Percentiles rank a stretch among this genome's conserved stretches.
Conservation (phyloP, 2,888 invertebrate genomes). For the Meliscaeva auricollis region DNA sequence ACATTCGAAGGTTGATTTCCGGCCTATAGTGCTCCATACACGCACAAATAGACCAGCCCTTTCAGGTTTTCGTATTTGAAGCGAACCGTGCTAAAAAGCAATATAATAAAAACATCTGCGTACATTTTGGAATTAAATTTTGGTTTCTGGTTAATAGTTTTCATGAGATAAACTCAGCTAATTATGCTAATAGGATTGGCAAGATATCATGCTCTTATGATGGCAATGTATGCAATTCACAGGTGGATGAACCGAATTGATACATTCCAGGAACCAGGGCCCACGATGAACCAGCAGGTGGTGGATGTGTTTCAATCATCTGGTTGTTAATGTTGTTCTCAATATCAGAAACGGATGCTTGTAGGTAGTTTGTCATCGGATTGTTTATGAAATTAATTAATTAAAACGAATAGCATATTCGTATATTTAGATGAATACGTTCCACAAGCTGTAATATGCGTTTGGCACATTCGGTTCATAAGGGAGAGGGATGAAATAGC, state of each 20-base stretch:
- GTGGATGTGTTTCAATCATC: neutral
- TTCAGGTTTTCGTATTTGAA: neutral
- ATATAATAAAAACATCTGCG: constrained; percentile 38
- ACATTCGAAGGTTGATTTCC: constrained; percentile 35
- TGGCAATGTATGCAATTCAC: neutral
- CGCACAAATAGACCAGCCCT: neutral
- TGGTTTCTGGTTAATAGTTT: constrained; percentile 60
- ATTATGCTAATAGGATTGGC: constrained; percentile 45
- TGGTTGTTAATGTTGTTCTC: too few relatives aligned
- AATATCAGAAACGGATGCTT: too few relatives aligned
- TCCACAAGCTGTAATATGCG: too few relatives aligned
- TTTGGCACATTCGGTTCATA: too few relatives aligned
- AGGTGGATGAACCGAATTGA: neutral
- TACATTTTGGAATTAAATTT: constrained; percentile 51
- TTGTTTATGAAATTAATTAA: too few relatives aligned
- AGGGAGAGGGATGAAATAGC: too few relatives aligned
- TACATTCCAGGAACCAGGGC: neutral
- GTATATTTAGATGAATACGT: too few relatives aligned
- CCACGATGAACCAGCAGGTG: neutral
- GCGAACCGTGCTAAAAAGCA: neutral
- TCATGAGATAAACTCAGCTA: constrained; percentile 56
- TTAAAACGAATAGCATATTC: too few relatives aligned
- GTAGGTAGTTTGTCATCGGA: too few relatives aligned
- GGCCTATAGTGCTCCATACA: constrained; percentile 23
- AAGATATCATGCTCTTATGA: constrained; percentile 5